Evolutionary conservation across 2,113 vertebrate genomes (phyloP).

Genomic region (Eonycteris spelaea): DNA sequence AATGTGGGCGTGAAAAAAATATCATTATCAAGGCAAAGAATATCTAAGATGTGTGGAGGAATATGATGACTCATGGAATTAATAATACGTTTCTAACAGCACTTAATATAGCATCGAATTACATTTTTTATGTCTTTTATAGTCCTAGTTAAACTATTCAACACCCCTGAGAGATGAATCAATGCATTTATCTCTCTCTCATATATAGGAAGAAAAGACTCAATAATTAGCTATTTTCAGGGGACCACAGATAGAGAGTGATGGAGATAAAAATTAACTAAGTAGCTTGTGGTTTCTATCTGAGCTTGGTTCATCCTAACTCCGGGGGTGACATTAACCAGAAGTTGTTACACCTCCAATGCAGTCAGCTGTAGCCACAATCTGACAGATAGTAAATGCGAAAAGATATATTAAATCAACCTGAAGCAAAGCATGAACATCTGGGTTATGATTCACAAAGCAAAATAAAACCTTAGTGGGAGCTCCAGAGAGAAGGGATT

Average conservation of each 20-base stretch:
- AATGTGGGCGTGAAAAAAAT: slow-evolving; percentile 21
- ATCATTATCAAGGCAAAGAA: slow-evolving; percentile 18
- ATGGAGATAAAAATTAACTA: slow-evolving; percentile 19
- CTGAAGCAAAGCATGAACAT: neutral
- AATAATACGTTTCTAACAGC: slow-evolving; percentile 11
- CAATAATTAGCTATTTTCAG: slow-evolving; percentile 39
- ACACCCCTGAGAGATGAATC: slow-evolving; percentile 3
- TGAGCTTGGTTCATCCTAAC: neutral
- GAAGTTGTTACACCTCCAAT: neutral
- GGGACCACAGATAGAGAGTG: neutral
- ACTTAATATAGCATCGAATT: slow-evolving; percentile 12
- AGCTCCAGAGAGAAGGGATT: neutral
- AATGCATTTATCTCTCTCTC: neutral
- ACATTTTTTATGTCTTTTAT: slow-evolving; percentile 33
- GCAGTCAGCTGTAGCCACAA: neutral
- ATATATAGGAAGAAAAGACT: neutral
- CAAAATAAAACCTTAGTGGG: neutral
- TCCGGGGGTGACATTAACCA: neutral
- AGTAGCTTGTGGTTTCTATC: neutral
- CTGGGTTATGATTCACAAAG: neutral
- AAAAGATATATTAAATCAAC: neutral
- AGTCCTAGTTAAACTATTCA: slow-evolving; percentile 25
- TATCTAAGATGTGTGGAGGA: neutral
- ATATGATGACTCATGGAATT: slow-evolving; percentile 50
- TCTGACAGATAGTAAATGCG: neutral